A percentile compares a stretch with the other conserved stretches of the same genome.
These are phyloP conservation scores for Cyprinodon tularosa DNA, from an alignment of 2,113 vertebrate species.

Conservation along the genomic window DNA sequence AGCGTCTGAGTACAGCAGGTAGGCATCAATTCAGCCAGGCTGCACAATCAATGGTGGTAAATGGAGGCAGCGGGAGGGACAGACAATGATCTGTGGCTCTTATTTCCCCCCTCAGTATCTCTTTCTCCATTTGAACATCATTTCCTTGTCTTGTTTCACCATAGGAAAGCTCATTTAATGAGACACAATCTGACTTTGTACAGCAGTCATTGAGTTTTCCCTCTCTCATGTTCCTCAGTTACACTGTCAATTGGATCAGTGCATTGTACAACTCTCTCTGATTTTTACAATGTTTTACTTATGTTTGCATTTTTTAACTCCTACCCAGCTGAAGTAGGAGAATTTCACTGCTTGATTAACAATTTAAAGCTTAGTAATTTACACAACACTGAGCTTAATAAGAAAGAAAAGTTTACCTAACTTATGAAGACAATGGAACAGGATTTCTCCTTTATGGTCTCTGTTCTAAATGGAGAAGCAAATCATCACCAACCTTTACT, in stretches of 20 bases:
- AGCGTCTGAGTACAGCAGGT: slow-evolving; percentile 60
- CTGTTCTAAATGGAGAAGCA: background rate
- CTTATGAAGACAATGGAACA: background rate
- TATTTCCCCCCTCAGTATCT: slow-evolving; percentile 30
- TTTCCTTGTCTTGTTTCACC: slow-evolving; percentile 52
- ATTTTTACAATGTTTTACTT: background rate
- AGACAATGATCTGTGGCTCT: slow-evolving; percentile 48
- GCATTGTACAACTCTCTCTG: background rate
- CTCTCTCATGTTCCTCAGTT: slow-evolving; percentile 23
- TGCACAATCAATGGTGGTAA: slow-evolving; percentile 68
- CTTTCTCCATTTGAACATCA: slow-evolving; percentile 44
- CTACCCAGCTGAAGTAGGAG: background rate
- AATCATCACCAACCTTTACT: slow-evolving; percentile 7
- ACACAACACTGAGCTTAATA: background rate
- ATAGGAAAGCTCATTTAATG: slow-evolving; percentile 44
- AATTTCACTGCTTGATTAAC: background rate
- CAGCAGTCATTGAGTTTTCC: slow-evolving; percentile 25
- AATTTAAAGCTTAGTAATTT: background rate
- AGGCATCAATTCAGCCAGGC: slow-evolving; percentile 58
- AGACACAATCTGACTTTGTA: slow-evolving; percentile 42
- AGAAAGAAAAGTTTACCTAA: slow-evolving; percentile 14
- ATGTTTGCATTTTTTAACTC: background rate
- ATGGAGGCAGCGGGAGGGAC: slow-evolving; percentile 68
- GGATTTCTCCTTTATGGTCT: background rate
- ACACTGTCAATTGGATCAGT: slow-evolving; percentile 1